Percentiles rank a stretch among this genome's conserved stretches.
phyloP scores from a whole-genome alignment of 2,888 invertebrate genomes.

The Drosophila austrosaltans region DNA sequence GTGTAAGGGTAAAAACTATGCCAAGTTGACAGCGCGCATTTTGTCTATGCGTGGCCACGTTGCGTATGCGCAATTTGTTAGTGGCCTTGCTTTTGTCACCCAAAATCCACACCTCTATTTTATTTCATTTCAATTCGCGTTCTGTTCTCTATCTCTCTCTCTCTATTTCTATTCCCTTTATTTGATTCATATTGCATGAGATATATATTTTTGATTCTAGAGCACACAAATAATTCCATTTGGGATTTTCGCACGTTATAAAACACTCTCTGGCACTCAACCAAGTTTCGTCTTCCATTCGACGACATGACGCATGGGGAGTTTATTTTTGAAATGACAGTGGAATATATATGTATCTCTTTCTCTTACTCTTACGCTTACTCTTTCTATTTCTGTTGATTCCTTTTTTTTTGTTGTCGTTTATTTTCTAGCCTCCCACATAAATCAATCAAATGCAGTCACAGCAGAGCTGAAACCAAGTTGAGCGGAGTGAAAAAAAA shows the following conservation, averaged over 20 bases:
- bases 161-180: neutral
- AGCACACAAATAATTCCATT: constrained; percentile 68
- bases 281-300: constrained; percentile 31
- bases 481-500: constrained; percentile 23
- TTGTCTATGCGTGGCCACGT: constrained; percentile 62
- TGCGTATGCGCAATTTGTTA: constrained; percentile 72
- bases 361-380: constrained; percentile 5
- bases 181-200: constrained; percentile 6
- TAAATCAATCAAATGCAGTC: constrained; percentile 76
- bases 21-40: constrained; percentile 65
- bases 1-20: constrained; percentile 61
- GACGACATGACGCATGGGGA: constrained; percentile 64
- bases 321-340: constrained; percentile 62
- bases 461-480: constrained; percentile 60
- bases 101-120: constrained; percentile 11
- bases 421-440: constrained; percentile 45
- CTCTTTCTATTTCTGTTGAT: constrained; percentile 3
- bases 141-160: neutral
- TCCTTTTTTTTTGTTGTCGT: constrained; percentile 24
- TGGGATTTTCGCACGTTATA: constrained; percentile 68
- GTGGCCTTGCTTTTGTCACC: constrained; percentile 34
- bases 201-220: constrained; percentile 31
- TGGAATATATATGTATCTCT: constrained; percentile 20
- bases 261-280: constrained; percentile 68
- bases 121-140: constrained; percentile 20